A percentile compares a stretch with the other conserved stretches of the same genome.
These are phyloP conservation scores for Cheumatopsyche charites DNA, from an alignment of 1,140 invertebrate genomes.

Conservation along the genomic window DNA sequence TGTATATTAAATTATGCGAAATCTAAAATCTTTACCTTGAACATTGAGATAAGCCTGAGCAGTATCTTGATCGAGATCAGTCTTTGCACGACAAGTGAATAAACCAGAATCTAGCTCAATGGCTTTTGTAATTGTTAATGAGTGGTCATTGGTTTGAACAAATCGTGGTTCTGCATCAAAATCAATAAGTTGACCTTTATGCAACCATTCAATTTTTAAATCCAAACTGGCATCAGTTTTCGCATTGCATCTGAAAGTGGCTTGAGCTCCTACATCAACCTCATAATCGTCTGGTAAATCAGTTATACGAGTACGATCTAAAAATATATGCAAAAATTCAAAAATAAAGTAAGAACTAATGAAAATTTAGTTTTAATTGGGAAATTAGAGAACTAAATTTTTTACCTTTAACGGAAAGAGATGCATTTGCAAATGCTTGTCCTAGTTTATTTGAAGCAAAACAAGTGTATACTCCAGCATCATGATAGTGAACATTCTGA, in stretches of 20 bases:
- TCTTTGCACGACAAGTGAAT: conserved; percentile 95
- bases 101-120: conserved; percentile 92
- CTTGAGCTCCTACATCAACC: conserved; percentile 84
- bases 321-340: conserved; percentile 43
- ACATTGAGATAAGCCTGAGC: conserved; percentile 90
- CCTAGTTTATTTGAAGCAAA: conserved; percentile 94
- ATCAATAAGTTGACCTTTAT: conserved; percentile 84
- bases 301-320: conserved; percentile 82
- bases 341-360: background rate
- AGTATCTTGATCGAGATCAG: conserved; percentile 82
- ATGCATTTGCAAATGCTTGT: conserved; percentile 74
- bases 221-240: conserved; percentile 80
- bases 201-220: conserved; percentile 86
- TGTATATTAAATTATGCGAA: conserved; percentile 24
- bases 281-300: conserved; percentile 89
- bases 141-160: conserved; percentile 84
- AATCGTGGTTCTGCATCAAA: conserved; percentile 86
- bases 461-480: conserved; percentile 90
- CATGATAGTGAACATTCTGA: conserved; percentile 78
- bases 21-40: conserved; percentile 68
- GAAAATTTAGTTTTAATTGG: background rate
- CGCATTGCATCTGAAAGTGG: conserved; percentile 93
- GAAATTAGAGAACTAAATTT: too few species aligned
- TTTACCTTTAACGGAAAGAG: conserved; percentile 80
- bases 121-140: conserved; percentile 92